Evolutionary conservation across 30 jellyfish, hydroid and myxozoan species (phyloP), one percentile per base, ranked within the genome.

Genomic region (Turritopsis rubra): DNA sequence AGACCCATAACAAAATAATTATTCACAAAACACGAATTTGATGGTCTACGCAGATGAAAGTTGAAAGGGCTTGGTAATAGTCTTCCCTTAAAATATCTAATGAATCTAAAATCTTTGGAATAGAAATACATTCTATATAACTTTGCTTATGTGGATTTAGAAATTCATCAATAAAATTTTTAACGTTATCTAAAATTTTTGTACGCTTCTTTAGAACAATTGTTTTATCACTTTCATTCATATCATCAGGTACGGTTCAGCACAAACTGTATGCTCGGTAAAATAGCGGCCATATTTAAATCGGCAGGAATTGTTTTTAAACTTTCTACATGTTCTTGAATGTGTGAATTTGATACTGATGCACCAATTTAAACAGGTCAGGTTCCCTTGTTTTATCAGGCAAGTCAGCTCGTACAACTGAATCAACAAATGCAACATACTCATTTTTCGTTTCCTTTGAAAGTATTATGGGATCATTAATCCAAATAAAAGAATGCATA

Each of bases 11-110:
- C 53, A 79, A 79, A 79, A 4, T 79, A 79, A 79, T 79, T 79
- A 29, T 79, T 79, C 22, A 79, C 85, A 79, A 52, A 79, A 24
- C 85, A 79, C 13, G 85, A 79, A 29, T 79, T 22, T 79, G 82
- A 53, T 24, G 29, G 29, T 79, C 85, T 16, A 9, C 23, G 22
- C 29, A 85, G 9, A 13, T 18, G 53, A 84, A 79, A 30, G 29
- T 79, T 8, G 80, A 53, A 13, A 79, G 53, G 8, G 81, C 85
- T 21, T 22, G 29, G 22, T 79, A 79, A 29, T 79, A 79, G 22
- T 79, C 84, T 13, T 65, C 85, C 21, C 54, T 20, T 54, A 86
- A 0, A 8, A 81, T 54, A 7, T 29, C 79, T 78, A 78, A 21
- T 7, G 17, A 8, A 21, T 52, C 23, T 23, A 78, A 29, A 30